Percentiles rank a stretch among this genome's conserved stretches.
These are phyloP conservation scores for Centropristis striata DNA, from an alignment of 2,113 vertebrate species.

Conservation along the genomic window DNA sequence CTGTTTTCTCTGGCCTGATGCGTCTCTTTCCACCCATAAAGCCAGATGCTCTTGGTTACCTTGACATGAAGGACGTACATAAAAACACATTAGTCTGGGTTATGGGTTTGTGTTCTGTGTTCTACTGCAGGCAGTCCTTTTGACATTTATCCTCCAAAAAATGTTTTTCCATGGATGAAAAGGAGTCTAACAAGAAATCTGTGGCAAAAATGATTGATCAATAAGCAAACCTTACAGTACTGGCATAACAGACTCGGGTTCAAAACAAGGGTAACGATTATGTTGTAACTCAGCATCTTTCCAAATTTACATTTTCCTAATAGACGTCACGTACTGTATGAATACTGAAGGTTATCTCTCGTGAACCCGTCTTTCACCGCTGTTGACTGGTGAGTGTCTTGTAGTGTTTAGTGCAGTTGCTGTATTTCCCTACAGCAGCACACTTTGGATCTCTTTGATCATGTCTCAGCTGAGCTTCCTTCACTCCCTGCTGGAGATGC, in stretches of 20 bases:
- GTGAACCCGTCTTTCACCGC: slow-evolving; percentile 9
- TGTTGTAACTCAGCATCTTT: background rate
- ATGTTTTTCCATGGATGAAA: slow-evolving; percentile 11
- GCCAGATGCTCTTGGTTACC: slow-evolving; percentile 62
- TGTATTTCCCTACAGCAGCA: slow-evolving; percentile 39
- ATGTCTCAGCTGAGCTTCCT: slow-evolving; percentile 51
- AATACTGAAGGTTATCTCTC: slow-evolving; percentile 23
- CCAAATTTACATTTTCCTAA: background rate
- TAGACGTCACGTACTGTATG: background rate
- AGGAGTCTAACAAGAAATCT: background rate
- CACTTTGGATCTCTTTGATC: slow-evolving; percentile 70
- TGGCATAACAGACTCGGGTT: background rate
- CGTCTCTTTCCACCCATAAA: slow-evolving; percentile 61
- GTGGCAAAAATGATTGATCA: background rate
- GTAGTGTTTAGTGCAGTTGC: slow-evolving; percentile 35
- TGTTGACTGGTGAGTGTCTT: slow-evolving; percentile 27
- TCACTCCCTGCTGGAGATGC: slow-evolving; percentile 51
- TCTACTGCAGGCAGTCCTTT: slow-evolving; percentile 29
- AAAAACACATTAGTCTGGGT: slow-evolving; percentile 66
- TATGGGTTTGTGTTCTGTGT: slow-evolving; percentile 50
- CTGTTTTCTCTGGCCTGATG: slow-evolving; percentile 28
- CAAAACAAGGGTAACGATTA: background rate
- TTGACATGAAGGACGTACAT: slow-evolving; percentile 76
- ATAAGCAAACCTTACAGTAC: background rate
- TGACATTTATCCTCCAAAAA: slow-evolving; percentile 40